Base-by-base conservation (phyloP, 2,797 vertebrate species). In the Eulemur mongoz region DNA sequence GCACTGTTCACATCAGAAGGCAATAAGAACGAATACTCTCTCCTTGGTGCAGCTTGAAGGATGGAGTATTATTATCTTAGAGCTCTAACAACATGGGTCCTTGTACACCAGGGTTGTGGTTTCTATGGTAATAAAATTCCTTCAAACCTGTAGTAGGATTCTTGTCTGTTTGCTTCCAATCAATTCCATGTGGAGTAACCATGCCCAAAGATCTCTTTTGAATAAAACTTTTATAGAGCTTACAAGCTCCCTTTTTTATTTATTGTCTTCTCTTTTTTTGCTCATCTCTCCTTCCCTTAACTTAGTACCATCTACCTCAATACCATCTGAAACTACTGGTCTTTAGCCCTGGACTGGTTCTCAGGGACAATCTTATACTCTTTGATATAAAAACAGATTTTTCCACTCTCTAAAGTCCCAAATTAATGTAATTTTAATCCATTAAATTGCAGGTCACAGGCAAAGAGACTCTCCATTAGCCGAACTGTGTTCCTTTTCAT, bases 401-500 rank as follows among this genome's bases (percentile, higher is more conserved):
- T 69, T 85, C 38, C 43, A 75, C 11, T 14, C 3, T 86, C 22
- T 35, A 17, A 54, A 30, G 52, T 63, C n/a, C 25, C 15, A 25
- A 72, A 63, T 30, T 69, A 91, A 88, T 70, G 35, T 30, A n/a
- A 91, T 83, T 95, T 93, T 88, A 91, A 84, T 88, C 30, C 23
- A 52, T 52, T 89, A 52, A 63, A 72, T 38, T 88, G 30, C 13
- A 80, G 38, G 18, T 91, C 23, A 78, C 2, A 90, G 18, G 45
- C 7, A 88, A 23, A 59, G 23, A 72, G 32, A 48, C 1, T 95
- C 38, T 52, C 52, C 30, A 61, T 57, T 63, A 84, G 10, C 18
- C 78, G n/a, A 83, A 27, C 6, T 87, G 25, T 63, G 35, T 70
- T 91, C 43, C 0, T 10, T 95, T 76, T 48, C 65, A 59, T 81